phyloP scores from a whole-genome alignment of 2,888 invertebrate species.

The Apamea epomidion region DNA sequence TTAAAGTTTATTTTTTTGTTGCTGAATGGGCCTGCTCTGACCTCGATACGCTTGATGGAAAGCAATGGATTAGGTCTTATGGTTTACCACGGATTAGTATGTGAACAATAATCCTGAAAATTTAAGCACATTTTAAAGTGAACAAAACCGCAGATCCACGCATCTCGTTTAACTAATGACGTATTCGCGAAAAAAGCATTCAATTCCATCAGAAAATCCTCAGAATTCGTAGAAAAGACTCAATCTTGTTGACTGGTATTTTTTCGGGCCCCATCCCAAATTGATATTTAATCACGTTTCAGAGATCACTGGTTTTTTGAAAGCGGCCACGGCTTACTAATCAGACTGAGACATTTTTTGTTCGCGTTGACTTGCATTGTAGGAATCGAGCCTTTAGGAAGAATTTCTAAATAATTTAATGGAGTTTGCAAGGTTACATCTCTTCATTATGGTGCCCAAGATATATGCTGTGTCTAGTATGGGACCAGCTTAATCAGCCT shows the following conservation, averaged over 20 bases:
- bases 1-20: no score
- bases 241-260: slow-evolving; percentile 62
- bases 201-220: slow-evolving; percentile 21
- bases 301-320: slow-evolving; percentile 64
- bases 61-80: no score
- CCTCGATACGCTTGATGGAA: no score
- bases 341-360: slow-evolving; percentile 55
- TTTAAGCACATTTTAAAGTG: neutral
- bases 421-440: neutral
- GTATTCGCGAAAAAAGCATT: slow-evolving; percentile 31
- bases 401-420: neutral
- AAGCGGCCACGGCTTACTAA: slow-evolving; percentile 56
- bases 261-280: slow-evolving; percentile 57
- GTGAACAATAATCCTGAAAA: neutral
- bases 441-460: neutral
- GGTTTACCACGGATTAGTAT: neutral
- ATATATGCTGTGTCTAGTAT: neutral
- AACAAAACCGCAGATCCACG: neutral
- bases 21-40: no score
- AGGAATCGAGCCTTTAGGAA: slow-evolving; percentile 6
- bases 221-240: slow-evolving; percentile 44
- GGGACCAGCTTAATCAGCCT: no score
- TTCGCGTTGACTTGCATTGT: slow-evolving; percentile 33
- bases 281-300: slow-evolving; percentile 67
- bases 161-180: slow-evolving; percentile 37